phyloP scores from a whole-genome alignment of 2,888 invertebrate species.

The Nomada fabriciana region DNA sequence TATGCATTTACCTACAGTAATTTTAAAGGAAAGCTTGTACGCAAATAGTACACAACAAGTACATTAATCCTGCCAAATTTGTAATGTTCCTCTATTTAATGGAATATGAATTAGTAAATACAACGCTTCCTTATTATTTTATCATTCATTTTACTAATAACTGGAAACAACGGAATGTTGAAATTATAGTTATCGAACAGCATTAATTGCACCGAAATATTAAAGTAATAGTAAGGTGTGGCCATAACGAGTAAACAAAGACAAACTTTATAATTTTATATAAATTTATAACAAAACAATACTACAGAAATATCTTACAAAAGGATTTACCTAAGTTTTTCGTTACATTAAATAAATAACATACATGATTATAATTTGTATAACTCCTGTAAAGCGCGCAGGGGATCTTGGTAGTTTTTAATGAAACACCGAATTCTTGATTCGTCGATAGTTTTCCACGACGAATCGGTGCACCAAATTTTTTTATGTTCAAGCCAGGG shows the following conservation, averaged over 20 bases:
- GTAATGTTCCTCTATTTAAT: no score
- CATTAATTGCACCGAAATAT: background rate
- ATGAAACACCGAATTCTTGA: constrained; percentile 18
- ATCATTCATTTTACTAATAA: no score
- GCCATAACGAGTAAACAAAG: background rate
- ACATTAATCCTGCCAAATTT: no score
- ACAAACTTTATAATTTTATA: background rate
- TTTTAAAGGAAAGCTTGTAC: no score
- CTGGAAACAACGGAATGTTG: no score
- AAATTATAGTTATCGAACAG: background rate
- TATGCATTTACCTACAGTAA: no score
- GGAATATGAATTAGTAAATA: no score
- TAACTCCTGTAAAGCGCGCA: background rate
- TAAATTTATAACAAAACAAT: constrained; percentile 32
- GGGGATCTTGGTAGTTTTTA: background rate
- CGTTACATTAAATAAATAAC: constrained; percentile 21
- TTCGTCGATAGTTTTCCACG: constrained; percentile 4
- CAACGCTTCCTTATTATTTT: no score
- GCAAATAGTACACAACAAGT: no score
- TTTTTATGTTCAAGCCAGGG: constrained; percentile 23
- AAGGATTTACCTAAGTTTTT: background rate
- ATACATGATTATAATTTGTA: background rate
- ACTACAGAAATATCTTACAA: constrained; percentile 34
- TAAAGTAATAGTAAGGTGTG: background rate
- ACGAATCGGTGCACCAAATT: constrained; percentile 21